phyloP scores from a whole-genome alignment of 2,113 vertebrate genomes.

The Heterotis niloticus region DNA sequence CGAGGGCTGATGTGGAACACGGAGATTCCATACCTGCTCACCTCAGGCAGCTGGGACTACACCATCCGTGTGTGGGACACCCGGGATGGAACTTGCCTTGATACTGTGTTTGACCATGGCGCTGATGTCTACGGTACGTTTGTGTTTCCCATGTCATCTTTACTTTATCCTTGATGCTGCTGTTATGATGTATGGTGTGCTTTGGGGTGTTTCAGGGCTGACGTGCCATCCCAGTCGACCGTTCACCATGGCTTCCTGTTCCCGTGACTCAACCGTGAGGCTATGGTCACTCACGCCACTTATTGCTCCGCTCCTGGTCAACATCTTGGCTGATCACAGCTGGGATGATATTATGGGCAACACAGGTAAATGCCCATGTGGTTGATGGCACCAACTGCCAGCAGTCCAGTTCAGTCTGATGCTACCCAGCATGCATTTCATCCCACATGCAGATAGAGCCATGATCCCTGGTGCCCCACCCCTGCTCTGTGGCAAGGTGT shows the following conservation, averaged over 20 bases:
- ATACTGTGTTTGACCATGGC: slow-evolving; percentile 87
- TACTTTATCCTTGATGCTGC: background rate
- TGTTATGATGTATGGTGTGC: background rate
- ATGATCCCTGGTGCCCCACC: slow-evolving; percentile 75
- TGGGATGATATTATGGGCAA: slow-evolving; percentile 92
- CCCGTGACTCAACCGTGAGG: slow-evolving; percentile 92
- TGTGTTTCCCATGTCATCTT: no score
- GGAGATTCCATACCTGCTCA: slow-evolving; percentile 88
- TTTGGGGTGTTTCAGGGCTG: slow-evolving; percentile 65
- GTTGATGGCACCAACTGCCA: background rate
- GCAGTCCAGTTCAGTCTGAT: background rate
- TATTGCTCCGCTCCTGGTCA: slow-evolving; percentile 80
- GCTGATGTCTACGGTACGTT: slow-evolving; percentile 90
- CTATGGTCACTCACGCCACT: slow-evolving; percentile 90
- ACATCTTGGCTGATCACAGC: slow-evolving; percentile 76
- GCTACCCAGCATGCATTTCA: background rate
- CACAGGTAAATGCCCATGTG: slow-evolving; percentile 66
- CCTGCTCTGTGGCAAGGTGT: slow-evolving; percentile 89
- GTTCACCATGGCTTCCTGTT: slow-evolving; percentile 95
- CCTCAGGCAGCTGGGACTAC: slow-evolving; percentile 98
- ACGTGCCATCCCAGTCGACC: slow-evolving; percentile 87
- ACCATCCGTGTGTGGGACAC: slow-evolving; percentile 95
- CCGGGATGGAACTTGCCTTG: slow-evolving; percentile 85
- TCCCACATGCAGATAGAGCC: slow-evolving; percentile 69
- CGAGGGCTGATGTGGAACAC: slow-evolving; percentile 94